These are phyloP conservation scores for Acropternis orthonyx DNA, from an alignment of 2,797 vertebrate genomes.

Conservation along the genomic window DNA sequence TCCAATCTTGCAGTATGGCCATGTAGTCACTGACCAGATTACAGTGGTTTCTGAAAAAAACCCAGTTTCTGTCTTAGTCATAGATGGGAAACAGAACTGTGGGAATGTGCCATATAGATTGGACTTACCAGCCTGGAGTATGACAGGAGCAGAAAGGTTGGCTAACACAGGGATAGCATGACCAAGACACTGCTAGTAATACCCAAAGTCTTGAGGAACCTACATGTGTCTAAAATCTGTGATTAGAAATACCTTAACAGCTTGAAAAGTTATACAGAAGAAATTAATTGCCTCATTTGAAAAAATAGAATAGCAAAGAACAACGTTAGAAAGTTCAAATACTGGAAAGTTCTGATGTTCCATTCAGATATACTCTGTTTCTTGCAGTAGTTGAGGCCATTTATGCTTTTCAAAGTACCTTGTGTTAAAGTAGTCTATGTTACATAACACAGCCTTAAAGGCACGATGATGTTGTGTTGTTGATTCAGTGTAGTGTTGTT, in stretches of 20 bases:
- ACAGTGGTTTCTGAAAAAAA: not conserved
- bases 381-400: not conserved
- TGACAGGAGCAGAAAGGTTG: not conserved
- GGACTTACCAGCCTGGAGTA: not conserved
- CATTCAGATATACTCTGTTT: not conserved
- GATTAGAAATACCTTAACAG: not conserved
- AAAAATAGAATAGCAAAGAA: not conserved
- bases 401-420: not conserved
- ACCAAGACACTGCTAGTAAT: not conserved
- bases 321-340: not conserved
- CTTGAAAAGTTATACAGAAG: not conserved
- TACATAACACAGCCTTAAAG: not conserved
- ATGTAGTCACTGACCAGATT: not conserved
- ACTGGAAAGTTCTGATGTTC: not conserved
- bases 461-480: not conserved
- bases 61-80: not conserved
- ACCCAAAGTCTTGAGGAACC: not conserved
- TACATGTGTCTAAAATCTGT: not conserved
- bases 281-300: not conserved
- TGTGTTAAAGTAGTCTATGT: not conserved
- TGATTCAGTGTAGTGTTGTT: not conserved
- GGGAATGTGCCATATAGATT: not conserved
- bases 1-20: not conserved
- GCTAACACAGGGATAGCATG: not conserved
- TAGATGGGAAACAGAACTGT: not conserved